Evolutionary conservation across 2,888 invertebrate species (phyloP), one percentile per base, ranked within the genome.

Genomic region (Mimumesa dahlbomi): DNA sequence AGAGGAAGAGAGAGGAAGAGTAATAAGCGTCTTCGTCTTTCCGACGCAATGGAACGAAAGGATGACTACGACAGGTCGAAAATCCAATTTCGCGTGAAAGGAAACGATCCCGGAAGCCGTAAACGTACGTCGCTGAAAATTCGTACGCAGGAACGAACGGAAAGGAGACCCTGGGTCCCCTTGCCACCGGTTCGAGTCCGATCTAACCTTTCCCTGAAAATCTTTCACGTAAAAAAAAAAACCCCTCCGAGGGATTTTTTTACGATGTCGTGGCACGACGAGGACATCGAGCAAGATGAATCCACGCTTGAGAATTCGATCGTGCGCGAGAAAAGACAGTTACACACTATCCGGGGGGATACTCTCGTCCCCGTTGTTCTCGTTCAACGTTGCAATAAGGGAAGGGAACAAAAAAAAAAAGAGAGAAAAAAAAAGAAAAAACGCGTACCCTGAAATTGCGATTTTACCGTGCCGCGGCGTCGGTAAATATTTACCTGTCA

Each of bases 401-500:
- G 40, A 31, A 16, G n/a, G 13, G 13, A 1, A 19, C 22, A 21
- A 21, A 42, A 22, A 34, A 50, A 2, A 2, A 14, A 29, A 25
- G 19, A 70, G 50, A 66, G 45, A 63, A 53, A 50, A 63, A 61
- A 66, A 54, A 75, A 73, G 13, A 49, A 56, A 68, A 77, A 75
- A 67, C 72, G 70, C 71, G 54, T 43, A 46, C 42, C 34, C 53
- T 63, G 73, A 81, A 82, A 82, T 78, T 73, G 75, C 81, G 75
- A 82, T 81, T 81, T 77, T 73, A 79, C 72, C 62, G 69, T 71
- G 66, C 59, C 73, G 48, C 54, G 73, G 46, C 34, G 43, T 54
- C 56, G 68, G 75, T 73, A 85, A 86, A 87, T 87, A 87, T 87
- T 87, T 87, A 87, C 87, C 87, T 87, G 84, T 85, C 82, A 77